phyloP scores from a whole-genome alignment of 2,113 vertebrate species.

The Neolamprologus tretocephalus region DNA sequence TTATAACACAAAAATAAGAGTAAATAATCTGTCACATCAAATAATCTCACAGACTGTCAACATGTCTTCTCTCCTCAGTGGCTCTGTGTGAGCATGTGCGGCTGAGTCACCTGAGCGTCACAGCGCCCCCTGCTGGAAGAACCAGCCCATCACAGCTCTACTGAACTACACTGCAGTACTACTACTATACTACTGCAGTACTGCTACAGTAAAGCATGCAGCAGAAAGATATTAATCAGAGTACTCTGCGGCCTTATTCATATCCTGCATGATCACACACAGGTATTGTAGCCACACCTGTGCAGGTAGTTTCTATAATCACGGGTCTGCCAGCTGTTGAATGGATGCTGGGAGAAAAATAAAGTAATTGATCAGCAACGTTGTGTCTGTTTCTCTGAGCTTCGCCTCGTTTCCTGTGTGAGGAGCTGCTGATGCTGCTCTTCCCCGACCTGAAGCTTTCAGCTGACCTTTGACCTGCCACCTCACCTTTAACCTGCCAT shows the following conservation, averaged over 20 bases:
- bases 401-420: background rate
- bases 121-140: background rate
- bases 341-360: background rate
- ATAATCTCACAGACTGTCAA: background rate
- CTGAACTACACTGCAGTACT: background rate
- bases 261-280: background rate
- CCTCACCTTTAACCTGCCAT: background rate
- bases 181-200: background rate
- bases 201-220: background rate
- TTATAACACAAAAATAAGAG: background rate
- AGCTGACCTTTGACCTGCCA: background rate
- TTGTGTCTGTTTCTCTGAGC: background rate
- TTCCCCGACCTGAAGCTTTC: background rate
- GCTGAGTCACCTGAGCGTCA: slow-evolving; percentile 30
- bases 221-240: background rate
- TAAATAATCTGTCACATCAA: background rate
- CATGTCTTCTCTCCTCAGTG: slow-evolving; percentile 56
- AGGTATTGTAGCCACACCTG: background rate
- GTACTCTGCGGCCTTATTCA: background rate
- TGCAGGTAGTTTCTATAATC: background rate
- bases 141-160: background rate
- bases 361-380: background rate
- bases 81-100: slow-evolving; percentile 73
- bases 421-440: background rate
- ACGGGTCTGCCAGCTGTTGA: background rate